These are phyloP conservation scores for Erythrocebus patas DNA, from an alignment of 2,113 vertebrate species.

Conservation along the genomic window DNA sequence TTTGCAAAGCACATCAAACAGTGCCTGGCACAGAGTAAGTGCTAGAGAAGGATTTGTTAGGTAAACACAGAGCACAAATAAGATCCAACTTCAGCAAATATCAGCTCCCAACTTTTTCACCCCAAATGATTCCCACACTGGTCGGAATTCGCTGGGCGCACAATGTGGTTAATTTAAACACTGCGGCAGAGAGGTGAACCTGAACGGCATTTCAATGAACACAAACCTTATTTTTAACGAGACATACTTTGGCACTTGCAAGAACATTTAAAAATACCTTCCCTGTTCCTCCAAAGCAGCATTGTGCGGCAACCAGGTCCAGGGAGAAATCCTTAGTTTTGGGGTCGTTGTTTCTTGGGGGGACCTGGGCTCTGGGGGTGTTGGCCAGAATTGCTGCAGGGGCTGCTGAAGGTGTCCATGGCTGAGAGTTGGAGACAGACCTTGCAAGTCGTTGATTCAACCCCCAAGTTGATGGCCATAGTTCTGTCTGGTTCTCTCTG, in stretches of 20 bases:
- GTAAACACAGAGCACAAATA: slow-evolving; percentile 40
- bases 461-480: neutral
- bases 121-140: slow-evolving; percentile 45
- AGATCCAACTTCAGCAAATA: slow-evolving; percentile 65
- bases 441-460: neutral
- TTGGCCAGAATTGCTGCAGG: neutral
- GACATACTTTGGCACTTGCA: slow-evolving; percentile 66
- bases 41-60: neutral
- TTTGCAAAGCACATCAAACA: neutral
- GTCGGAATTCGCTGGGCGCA: slow-evolving; percentile 16
- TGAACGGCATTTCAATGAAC: slow-evolving; percentile 72
- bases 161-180: slow-evolving; percentile 70
- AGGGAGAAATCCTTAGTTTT: slow-evolving; percentile 20
- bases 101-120: slow-evolving; percentile 50
- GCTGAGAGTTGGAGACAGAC: neutral
- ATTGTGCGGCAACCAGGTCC: slow-evolving; percentile 24
- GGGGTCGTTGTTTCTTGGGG: neutral
- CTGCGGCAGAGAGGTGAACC: slow-evolving; percentile 39
- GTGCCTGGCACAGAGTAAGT: neutral
- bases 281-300: slow-evolving; percentile 47
- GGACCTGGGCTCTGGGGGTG: neutral
- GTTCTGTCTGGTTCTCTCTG: neutral
- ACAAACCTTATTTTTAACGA: slow-evolving; percentile 77
- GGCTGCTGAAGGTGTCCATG: rapidly evolving
- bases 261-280: slow-evolving; percentile 78